Evolutionary conservation across 1,140 invertebrate species (phyloP).

Genomic region (Sinonovacula constricta): DNA sequence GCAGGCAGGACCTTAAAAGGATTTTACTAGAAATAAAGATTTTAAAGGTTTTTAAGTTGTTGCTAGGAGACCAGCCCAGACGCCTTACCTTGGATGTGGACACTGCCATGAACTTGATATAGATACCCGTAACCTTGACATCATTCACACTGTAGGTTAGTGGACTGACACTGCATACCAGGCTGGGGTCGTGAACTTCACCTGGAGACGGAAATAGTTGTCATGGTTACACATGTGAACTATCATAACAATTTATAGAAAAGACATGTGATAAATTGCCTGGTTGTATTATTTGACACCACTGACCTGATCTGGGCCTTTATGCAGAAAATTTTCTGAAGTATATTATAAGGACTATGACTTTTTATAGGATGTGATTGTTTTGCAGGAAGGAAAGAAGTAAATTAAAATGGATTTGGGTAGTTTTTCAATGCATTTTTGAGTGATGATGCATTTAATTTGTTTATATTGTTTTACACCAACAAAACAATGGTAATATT

Average conservation of each 20-base stretch:
- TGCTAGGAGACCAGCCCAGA: neutral
- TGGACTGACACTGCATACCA: constrained; percentile 24
- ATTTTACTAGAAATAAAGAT: neutral
- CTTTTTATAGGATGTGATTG: neutral
- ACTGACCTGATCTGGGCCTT: no score
- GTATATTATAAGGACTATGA: neutral
- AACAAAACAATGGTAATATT: no score
- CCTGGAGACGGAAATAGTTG: constrained; percentile 6
- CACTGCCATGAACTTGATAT: constrained; percentile 20
- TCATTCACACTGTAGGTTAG: constrained; percentile 4
- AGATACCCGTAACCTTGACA: neutral
- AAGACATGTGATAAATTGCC: no score
- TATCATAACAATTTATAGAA: no score
- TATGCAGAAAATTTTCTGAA: no score
- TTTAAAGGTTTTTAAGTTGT: neutral
- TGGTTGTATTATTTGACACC: no score
- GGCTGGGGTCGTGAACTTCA: constrained; percentile 17
- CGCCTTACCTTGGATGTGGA: constrained; percentile 23
- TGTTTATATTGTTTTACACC: no score
- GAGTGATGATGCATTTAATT: no score
- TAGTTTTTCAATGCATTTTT: no score
- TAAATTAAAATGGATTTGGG: no score
- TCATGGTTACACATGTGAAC: no score
- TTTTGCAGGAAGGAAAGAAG: neutral
- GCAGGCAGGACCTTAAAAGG: neutral